Base-by-base conservation (phyloP, 2,888 invertebrate genomes). In the Tyria jacobaeae region DNA sequence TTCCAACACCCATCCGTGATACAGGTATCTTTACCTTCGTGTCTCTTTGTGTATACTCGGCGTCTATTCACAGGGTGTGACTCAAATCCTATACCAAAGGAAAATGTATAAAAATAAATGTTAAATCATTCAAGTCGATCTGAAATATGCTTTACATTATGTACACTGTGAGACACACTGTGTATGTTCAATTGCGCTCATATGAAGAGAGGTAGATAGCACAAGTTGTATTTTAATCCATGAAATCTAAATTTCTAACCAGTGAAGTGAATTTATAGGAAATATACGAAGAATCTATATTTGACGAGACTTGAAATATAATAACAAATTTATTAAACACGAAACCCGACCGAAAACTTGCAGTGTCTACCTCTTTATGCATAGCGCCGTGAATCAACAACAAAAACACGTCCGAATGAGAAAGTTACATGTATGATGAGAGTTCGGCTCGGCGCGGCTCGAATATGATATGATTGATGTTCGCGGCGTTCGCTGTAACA, bases 371-470 rank as follows among this genome's bases (percentile, higher is more conserved):
- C 14, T 15, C 44, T n/a, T n/a, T 15, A 39, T 57, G 27, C 10
- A 24, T 14, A 24, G 51, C 47, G 37, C 55, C 12, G 66, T 57
- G 61, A 60, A 35, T 59, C 50, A 54, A 62, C 17, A 57, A 41
- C 12, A 21, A 55, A 54, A 17, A 24, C 7, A 59, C 25, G 15
- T 55, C 51, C 39, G 49, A 68, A 66, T 60, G 63, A 64, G 54
- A 91, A 87, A 94, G 85, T 96, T 98, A 98, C 98, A 98, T 95
- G 97, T 97, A 89, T 98, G 98, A 95, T 98, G 98, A 77, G 98
- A 98, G 82, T 95, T 94, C 61, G 95, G 95, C 73, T 92, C 93
- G 75, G 96, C 96, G 82, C 96, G 95, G 70, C 97, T 97, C 72
- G 96, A 96, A 82, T 96, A 96, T 71, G 97, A 96, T 84, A 97